Conservation (phyloP, 2,797 vertebrate species). For the Onychomys arenicola region DNA sequence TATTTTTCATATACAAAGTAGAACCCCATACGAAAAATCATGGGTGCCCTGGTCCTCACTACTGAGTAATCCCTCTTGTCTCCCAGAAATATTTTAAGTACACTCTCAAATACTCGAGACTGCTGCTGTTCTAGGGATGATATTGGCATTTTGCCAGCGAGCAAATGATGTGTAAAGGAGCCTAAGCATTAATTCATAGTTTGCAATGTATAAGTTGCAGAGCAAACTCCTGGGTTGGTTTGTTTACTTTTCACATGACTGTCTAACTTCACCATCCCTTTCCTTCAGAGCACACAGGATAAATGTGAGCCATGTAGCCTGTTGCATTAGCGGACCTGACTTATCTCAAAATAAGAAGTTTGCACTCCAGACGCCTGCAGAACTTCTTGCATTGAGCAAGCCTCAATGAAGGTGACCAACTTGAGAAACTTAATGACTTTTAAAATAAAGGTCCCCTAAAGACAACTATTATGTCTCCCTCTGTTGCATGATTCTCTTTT, state of each 20-base stretch:
- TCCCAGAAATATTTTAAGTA: neutral
- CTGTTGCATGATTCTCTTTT: neutral
- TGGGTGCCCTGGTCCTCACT: neutral
- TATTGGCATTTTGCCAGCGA: neutral
- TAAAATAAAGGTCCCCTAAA: neutral
- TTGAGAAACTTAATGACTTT: neutral
- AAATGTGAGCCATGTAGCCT: neutral
- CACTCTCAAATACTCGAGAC: neutral
- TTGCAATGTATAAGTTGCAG: neutral
- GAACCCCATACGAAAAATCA: neutral
- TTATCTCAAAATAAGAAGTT: neutral
- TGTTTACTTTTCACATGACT: neutral
- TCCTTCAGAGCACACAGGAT: neutral
- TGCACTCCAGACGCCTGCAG: neutral
- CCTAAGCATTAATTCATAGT: neutral
- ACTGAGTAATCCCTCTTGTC: neutral
- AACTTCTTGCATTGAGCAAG: neutral
- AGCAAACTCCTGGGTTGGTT: neutral
- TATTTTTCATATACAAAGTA: neutral
- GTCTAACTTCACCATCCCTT: neutral
- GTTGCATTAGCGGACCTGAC: neutral
- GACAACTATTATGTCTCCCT: neutral
- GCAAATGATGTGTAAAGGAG: neutral
- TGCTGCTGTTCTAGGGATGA: neutral
- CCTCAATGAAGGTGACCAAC: neutral